Percentiles rank a stretch among this genome's conserved stretches.
These are phyloP conservation scores for Microcebus jonahi DNA, from an alignment of 2,113 vertebrate species.

Conservation along the genomic window DNA sequence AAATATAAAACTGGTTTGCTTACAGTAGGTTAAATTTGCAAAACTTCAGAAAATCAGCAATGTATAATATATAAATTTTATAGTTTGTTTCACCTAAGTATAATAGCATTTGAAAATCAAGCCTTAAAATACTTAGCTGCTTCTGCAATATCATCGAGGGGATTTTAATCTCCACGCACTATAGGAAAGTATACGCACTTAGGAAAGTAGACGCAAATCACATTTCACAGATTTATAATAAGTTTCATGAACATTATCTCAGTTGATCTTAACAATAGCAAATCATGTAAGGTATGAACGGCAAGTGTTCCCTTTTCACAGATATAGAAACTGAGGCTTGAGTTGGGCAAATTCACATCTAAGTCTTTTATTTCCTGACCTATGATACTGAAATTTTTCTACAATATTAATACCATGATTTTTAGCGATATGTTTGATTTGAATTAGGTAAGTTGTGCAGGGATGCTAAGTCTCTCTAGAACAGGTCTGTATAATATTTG, in stretches of 20 bases:
- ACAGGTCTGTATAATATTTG: neutral
- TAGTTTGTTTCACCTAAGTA: neutral
- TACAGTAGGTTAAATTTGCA: neutral
- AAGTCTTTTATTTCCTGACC: neutral
- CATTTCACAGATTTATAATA: neutral
- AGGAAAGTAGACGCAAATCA: neutral
- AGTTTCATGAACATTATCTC: neutral
- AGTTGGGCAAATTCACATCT: neutral
- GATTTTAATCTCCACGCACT: neutral
- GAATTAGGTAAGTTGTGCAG: neutral
- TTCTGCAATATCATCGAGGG: neutral
- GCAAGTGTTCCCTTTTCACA: neutral
- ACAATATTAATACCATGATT: neutral
- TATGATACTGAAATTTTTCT: neutral
- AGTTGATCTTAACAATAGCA: neutral
- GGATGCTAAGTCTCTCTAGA: neutral
- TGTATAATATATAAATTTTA: neutral
- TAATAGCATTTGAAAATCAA: neutral
- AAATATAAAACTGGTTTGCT: neutral
- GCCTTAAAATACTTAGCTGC: neutral
- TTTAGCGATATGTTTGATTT: neutral
- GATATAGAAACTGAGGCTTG: neutral
- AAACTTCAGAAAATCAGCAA: neutral
- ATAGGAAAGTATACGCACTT: neutral
- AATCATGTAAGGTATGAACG: neutral